Base-by-base conservation (phyloP, 2,113 vertebrate species). In the Istiophorus platypterus region DNA sequence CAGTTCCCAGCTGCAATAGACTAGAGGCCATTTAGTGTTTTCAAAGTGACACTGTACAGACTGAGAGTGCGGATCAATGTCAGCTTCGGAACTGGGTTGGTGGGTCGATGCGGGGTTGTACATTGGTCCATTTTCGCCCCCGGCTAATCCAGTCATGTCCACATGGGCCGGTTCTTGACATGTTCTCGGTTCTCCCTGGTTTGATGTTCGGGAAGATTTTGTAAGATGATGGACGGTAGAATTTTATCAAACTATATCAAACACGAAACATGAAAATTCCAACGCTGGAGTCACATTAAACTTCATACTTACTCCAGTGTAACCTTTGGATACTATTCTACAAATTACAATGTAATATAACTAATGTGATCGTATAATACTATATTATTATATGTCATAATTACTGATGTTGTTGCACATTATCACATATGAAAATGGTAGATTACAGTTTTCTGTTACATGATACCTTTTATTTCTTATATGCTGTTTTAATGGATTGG, bases 31-130 rank as follows among this genome's bases (percentile, higher is more conserved):
- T 45, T 73, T n/a, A 20, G 11, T 61, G 2, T 10, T 73, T 31
- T 34, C 14, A 52, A 41, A 67, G 31, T 31, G 54, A 82, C 13
- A 5, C 11, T 4, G 13, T 7, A n/a, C 17, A 34, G 61, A 22
- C 39, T 34, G 77, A 47, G 62, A 6, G 70, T 26, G 52, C 26
- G 31, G 75, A 78, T 86, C 81, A 14, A 81, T 78, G 67, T 56
- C 73, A 22, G 52, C 27, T 27, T 76, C 78, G 61, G 67, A 77
- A 15, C n/a, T 9, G 29, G 42, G 67, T 31, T 0, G 45, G 4
- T 0, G 17, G 26, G 59, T 76, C 66, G 65, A 49, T 80, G 12
- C 13, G 4, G 41, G 42, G 18, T 45, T 45, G 13, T 0, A 26
- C 64, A 22, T 20, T 7, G 3, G 61, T 37, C 14, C 10, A 45